These are phyloP conservation scores for Kryptolebias ocellatus DNA, from an alignment of 2,797 vertebrate species.

Conservation along the genomic window DNA sequence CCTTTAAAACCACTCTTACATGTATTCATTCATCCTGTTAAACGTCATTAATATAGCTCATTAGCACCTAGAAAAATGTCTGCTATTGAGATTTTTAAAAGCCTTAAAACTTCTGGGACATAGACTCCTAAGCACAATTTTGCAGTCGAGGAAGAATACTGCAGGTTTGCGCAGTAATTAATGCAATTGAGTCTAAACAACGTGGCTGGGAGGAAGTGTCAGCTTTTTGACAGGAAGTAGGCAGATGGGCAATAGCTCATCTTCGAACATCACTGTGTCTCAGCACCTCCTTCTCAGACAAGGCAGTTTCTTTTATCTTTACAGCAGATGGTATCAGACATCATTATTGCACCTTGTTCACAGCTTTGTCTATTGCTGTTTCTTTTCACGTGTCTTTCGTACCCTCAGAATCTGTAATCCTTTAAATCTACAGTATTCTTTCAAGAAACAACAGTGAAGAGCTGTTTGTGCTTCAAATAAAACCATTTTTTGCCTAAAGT, in stretches of 20 bases:
- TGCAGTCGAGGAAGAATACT: conserved; percentile 73
- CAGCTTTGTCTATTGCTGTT: conserved; percentile 62
- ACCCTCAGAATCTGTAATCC: conserved; percentile 15
- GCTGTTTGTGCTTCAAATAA: not conserved
- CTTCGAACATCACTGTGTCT: conserved; percentile 79
- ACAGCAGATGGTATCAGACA: conserved; percentile 67
- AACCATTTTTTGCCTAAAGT: conserved; percentile 42
- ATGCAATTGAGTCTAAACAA: conserved; percentile 56
- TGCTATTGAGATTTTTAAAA: conserved; percentile 80
- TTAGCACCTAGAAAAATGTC: conserved; percentile 66
- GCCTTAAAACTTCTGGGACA: conserved; percentile 83
- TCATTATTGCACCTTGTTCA: conserved; percentile 66
- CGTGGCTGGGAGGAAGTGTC: conserved; percentile 69
- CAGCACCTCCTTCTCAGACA: conserved; percentile 69
- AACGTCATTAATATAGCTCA: conserved; percentile 57
- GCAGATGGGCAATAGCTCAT: conserved; percentile 58
- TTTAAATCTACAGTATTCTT: conserved; percentile 6
- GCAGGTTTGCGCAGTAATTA: conserved; percentile 64
- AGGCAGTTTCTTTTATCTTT: conserved; percentile 66
- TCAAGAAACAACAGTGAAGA: no score
- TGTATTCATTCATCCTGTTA: conserved; percentile 60
- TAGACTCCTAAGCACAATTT: conserved; percentile 85
- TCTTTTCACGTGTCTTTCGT: conserved; percentile 25
- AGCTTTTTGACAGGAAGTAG: conserved; percentile 71
- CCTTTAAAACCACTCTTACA: conserved; percentile 70